Percentiles rank a stretch among this genome's conserved stretches.
Evolutionary conservation across 2,113 vertebrate genomes (phyloP).

Genomic region (Connochaetes taurinus): DNA sequence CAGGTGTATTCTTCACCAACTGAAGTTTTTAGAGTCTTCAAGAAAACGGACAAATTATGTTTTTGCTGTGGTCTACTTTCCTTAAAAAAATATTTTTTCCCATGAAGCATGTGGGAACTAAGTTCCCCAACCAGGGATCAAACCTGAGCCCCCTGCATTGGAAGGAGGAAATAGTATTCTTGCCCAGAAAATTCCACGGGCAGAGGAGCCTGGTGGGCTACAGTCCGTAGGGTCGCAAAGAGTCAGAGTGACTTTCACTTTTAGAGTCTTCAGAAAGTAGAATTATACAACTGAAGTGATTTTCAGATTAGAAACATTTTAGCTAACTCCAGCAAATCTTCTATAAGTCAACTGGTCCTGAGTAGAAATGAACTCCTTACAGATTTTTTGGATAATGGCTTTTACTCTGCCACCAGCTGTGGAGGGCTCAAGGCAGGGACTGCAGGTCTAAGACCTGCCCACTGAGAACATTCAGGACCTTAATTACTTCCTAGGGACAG

Average conservation of each 20-base stretch:
- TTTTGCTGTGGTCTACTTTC: background rate
- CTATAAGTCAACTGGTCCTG: background rate
- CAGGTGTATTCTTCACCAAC: background rate
- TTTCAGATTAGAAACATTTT: slow-evolving; percentile 28
- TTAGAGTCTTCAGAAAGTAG: background rate
- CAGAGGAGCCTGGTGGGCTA: background rate
- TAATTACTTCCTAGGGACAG: background rate
- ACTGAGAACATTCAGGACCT: background rate
- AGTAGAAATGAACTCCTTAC: background rate
- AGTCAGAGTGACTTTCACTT: background rate
- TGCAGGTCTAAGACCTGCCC: background rate
- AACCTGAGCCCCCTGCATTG: background rate
- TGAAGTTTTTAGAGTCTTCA: background rate
- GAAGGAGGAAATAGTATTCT: background rate
- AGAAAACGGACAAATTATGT: background rate
- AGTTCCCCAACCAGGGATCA: background rate
- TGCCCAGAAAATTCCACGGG: background rate
- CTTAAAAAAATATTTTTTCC: background rate
- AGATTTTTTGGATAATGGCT: background rate
- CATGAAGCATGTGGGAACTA: background rate
- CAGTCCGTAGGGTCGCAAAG: background rate
- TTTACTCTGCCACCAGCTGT: background rate
- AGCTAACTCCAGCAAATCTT: background rate
- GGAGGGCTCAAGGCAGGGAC: background rate
- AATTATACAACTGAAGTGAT: background rate